Conservation (phyloP, 1,140 invertebrate species). For the Andricus grossulariae region DNA sequence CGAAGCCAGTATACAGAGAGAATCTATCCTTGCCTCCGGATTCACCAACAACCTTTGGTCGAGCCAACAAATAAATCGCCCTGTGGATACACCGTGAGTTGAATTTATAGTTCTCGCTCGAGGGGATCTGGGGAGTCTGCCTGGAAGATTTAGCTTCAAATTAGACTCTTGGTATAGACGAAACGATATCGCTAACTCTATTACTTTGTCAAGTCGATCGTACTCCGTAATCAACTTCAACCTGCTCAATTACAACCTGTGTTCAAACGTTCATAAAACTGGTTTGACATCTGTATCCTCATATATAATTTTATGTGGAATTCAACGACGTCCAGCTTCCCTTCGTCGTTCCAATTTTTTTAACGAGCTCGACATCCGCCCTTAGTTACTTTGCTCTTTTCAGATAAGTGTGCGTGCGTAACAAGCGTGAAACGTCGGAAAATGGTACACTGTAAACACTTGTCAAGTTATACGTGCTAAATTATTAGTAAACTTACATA, state of each 20-base stretch:
- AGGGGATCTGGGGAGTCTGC: constrained; percentile 19
- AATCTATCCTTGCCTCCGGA: constrained; percentile 19
- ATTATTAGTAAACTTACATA: constrained; percentile 21
- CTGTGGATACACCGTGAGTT: constrained; percentile 25
- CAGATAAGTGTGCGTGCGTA: constrained; percentile 1
- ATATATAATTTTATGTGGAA: constrained; percentile 25
- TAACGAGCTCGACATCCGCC: constrained; percentile 23
- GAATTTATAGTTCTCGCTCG: constrained; percentile 28
- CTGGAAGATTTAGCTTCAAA: constrained; percentile 30
- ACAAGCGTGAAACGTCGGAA: constrained; percentile 28
- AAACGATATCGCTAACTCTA: constrained; percentile 31
- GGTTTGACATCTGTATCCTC: constrained; percentile 31
- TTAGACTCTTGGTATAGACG: constrained; percentile 13
- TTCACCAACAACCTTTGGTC: constrained; percentile 1
- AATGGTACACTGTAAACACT: constrained; percentile 28
- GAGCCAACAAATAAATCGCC: constrained; percentile 28
- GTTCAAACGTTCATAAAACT: constrained; percentile 19
- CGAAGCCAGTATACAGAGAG: constrained; percentile 8
- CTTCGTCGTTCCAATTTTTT: background rate
- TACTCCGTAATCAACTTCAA: constrained; percentile 26
- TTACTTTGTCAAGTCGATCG: constrained; percentile 29
- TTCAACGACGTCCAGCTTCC: constrained; percentile 28
- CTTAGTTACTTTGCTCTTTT: constrained; percentile 4
- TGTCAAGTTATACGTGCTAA: constrained; percentile 1
- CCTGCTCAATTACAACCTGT: constrained; percentile 2